Evolutionary conservation across 2,797 vertebrate genomes (phyloP).

Genomic region (Micropoecilia bifurca): DNA sequence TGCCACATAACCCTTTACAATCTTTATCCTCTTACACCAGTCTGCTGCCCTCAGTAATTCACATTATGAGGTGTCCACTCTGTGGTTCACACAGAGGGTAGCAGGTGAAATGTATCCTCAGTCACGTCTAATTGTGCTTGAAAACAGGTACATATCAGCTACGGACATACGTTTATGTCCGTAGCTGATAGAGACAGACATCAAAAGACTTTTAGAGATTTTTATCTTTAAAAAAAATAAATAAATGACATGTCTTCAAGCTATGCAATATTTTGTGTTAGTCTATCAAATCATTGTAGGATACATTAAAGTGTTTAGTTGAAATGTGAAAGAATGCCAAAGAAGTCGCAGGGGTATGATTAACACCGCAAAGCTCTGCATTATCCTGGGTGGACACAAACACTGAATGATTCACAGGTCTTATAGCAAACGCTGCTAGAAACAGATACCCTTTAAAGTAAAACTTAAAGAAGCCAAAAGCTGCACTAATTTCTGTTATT

Average conservation of each 20-base stretch:
- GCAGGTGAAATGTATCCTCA: not conserved
- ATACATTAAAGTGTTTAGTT: not conserved
- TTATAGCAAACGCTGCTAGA: not conserved
- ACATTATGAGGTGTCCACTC: not conserved
- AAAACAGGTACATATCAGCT: not conserved
- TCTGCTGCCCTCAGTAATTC: constrained; percentile 13
- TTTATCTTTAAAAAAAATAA: not conserved
- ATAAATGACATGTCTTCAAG: not conserved
- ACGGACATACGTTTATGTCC: not conserved
- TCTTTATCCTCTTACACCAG: constrained; percentile 39
- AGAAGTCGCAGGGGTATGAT: not conserved
- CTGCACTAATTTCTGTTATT: not conserved
- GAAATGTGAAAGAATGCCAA: not conserved
- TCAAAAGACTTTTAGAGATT: not conserved
- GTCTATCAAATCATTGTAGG: not conserved
- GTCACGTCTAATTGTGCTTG: not conserved
- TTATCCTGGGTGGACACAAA: not conserved
- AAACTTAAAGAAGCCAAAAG: not conserved
- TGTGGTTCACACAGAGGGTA: not conserved
- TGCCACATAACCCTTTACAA: constrained; percentile 11
- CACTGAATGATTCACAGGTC: not conserved
- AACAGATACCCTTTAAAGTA: not conserved
- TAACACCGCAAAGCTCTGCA: not conserved
- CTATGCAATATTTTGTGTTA: not conserved
- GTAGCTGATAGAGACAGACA: not conserved